Percentiles rank a stretch among this genome's conserved stretches.
Conservation (phyloP, 2,797 vertebrate genomes). For the Cyprinodon diabolis region DNA sequence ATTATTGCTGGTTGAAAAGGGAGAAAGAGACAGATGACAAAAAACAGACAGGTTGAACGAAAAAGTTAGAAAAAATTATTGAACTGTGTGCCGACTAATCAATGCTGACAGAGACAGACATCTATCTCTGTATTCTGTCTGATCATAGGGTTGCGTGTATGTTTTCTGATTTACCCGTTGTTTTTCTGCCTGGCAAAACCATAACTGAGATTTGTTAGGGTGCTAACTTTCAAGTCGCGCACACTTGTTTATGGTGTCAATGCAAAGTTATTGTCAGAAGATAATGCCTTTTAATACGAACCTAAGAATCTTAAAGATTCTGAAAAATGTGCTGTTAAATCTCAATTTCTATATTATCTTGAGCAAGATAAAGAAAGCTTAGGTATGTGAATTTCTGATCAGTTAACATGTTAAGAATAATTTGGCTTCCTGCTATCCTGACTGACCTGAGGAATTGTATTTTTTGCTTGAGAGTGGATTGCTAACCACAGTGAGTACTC, state of each 20-base stretch:
- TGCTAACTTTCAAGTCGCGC: slow-evolving; percentile 11
- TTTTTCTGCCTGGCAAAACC: slow-evolving; percentile 30
- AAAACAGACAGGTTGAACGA: slow-evolving; percentile 42
- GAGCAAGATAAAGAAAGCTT: background rate
- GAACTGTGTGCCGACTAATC: slow-evolving; percentile 55
- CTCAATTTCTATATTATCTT: background rate
- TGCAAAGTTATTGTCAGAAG: background rate
- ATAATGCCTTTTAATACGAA: background rate
- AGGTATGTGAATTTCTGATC: background rate
- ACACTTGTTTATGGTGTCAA: background rate
- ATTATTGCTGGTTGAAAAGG: slow-evolving; percentile 33
- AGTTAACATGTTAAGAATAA: background rate
- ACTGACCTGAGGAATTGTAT: background rate
- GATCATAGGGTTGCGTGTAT: slow-evolving; percentile 6
- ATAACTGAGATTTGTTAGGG: slow-evolving; percentile 18
- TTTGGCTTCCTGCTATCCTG: background rate
- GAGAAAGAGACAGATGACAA: slow-evolving; percentile 33
- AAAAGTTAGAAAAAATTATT: slow-evolving; percentile 41
- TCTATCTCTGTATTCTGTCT: slow-evolving; percentile 54
- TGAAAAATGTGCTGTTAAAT: background rate
- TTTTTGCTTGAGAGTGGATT: background rate
- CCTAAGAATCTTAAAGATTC: background rate
- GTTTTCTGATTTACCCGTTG: slow-evolving; percentile 35
- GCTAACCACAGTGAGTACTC: background rate
- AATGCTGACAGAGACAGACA: slow-evolving; percentile 58